Evolutionary conservation across 1,140 invertebrate genomes (phyloP).

Genomic region (Brachionus angularis): DNA sequence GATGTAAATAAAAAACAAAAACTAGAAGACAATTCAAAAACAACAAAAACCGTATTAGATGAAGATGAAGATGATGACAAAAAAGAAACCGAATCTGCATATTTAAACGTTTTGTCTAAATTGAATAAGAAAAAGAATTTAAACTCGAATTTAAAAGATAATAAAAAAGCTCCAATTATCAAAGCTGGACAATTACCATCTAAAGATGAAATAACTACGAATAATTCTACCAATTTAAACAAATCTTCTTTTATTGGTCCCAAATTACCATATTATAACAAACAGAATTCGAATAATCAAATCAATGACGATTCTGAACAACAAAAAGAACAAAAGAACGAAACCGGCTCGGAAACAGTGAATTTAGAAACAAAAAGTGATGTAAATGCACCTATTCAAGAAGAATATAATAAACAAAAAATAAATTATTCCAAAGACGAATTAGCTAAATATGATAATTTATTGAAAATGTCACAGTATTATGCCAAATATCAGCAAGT

Average conservation of each 20-base stretch:
- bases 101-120: slow-evolving; percentile 19
- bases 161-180: slow-evolving; percentile 35
- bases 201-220: neutral
- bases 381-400: neutral
- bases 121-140: slow-evolving; percentile 13
- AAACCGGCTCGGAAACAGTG: neutral
- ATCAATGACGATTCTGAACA: neutral
- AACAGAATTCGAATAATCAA: no score
- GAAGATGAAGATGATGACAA: slow-evolving; percentile 16
- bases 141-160: neutral
- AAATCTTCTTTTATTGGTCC: neutral
- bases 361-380: neutral
- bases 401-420: neutral
- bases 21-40: neutral
- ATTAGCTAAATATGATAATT: slow-evolving; percentile 33
- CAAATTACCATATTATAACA: slow-evolving; percentile 16
- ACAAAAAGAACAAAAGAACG: neutral
- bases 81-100: slow-evolving; percentile 9
- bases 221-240: neutral
- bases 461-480: slow-evolving; percentile 28
- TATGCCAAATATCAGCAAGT: slow-evolving; percentile 38
- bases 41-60: neutral
- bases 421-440: slow-evolving; percentile 36
- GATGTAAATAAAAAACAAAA: neutral
- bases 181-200: slow-evolving; percentile 18